phyloP scores from a whole-genome alignment of 2,888 invertebrate genomes.

The Neocrepidodera transversa region DNA sequence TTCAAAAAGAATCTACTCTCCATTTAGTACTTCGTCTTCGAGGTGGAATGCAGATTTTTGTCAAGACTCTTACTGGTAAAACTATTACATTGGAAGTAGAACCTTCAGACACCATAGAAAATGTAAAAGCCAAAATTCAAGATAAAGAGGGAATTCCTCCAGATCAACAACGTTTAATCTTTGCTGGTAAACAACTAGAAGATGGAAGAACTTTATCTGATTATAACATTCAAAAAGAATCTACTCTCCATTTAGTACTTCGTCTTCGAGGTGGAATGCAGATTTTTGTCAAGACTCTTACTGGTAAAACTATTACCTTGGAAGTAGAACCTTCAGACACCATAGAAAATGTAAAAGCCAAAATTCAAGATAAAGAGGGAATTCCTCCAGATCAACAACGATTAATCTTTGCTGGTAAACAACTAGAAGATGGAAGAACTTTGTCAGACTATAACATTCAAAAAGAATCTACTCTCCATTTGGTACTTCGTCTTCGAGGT shows the following conservation, averaged over 20 bases:
- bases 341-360: constrained; percentile 70
- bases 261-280: constrained; percentile 64
- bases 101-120: constrained; percentile 90
- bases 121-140: constrained; percentile 92
- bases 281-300: constrained; percentile 64
- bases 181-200: constrained; percentile 74
- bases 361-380: constrained; percentile 66
- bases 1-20: constrained; percentile 69
- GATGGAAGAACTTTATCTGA: constrained; percentile 72
- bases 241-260: constrained; percentile 65
- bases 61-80: constrained; percentile 92
- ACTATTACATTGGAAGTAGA: constrained; percentile 87
- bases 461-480: constrained; percentile 55
- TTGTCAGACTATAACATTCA: constrained; percentile 71
- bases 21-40: constrained; percentile 58
- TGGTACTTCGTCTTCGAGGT: constrained; percentile 14
- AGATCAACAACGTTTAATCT: constrained; percentile 70
- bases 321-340: constrained; percentile 69
- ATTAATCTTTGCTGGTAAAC: constrained; percentile 72
- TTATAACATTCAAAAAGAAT: constrained; percentile 73
- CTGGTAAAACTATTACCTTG: constrained; percentile 66
- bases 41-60: constrained; percentile 63
- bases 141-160: constrained; percentile 67
- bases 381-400: constrained; percentile 68
- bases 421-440: constrained; percentile 73